phyloP scores from a whole-genome alignment of 1,140 invertebrate species.

The Plodia interpunctella region DNA sequence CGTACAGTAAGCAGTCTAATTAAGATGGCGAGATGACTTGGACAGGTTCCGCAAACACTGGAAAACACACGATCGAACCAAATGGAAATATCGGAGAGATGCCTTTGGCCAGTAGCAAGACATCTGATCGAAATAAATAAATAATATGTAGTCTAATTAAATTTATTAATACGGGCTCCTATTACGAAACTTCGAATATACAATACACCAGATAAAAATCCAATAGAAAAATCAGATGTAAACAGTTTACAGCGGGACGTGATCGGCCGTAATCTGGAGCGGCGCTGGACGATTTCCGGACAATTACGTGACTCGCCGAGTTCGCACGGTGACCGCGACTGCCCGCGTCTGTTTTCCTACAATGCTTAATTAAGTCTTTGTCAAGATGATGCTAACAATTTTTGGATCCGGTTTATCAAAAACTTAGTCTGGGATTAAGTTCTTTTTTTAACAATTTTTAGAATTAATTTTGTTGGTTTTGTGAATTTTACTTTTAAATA shows the following conservation, averaged over 20 bases:
- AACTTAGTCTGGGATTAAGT: not conserved
- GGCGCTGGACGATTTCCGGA: constrained; percentile 34
- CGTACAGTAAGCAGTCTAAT: no score
- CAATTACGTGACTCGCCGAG: constrained; percentile 40
- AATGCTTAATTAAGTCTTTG: constrained; percentile 32
- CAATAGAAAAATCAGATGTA: constrained; percentile 37
- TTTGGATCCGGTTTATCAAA: not conserved
- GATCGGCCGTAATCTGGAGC: constrained; percentile 40
- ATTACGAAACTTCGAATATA: no score
- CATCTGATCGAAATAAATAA: no score
- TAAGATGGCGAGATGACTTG: no score
- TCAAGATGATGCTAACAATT: no score
- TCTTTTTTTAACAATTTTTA: not conserved
- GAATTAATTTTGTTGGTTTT: not conserved
- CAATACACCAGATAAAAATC: constrained; percentile 4
- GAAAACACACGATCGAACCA: no score
- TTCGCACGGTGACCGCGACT: constrained; percentile 16
- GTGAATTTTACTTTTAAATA: no score
- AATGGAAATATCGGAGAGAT: no score
- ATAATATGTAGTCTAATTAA: no score
- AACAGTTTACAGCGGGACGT: constrained; percentile 43
- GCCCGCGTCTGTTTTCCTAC: constrained; percentile 17
- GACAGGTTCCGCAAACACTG: no score
- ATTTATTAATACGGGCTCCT: no score
- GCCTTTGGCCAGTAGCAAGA: no score